A percentile compares a stretch with the other conserved stretches of the same genome.
These are phyloP conservation scores for Otolemur crassicaudatus DNA, from an alignment of 2,797 vertebrate genomes.

Conservation along the genomic window DNA sequence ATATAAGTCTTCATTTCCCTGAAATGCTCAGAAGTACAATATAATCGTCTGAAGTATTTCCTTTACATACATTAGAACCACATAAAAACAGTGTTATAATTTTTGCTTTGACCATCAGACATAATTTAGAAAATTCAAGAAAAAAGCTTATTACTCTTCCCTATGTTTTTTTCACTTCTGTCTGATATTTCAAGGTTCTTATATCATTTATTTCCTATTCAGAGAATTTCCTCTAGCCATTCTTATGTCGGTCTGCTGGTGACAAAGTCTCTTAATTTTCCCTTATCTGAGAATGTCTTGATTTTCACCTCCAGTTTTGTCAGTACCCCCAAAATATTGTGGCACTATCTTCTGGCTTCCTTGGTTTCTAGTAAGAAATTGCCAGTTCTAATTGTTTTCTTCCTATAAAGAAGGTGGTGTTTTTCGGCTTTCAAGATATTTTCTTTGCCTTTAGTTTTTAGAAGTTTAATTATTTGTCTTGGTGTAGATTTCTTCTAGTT, in stretches of 20 bases:
- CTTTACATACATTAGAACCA: not conserved
- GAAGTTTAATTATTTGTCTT: constrained; percentile 44
- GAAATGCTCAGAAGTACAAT: not conserved
- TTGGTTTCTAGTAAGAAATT: constrained; percentile 37
- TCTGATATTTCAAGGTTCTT: not conserved
- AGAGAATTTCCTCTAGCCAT: constrained; percentile 8
- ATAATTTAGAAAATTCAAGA: constrained; percentile 2
- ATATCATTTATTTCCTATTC: constrained; percentile 5
- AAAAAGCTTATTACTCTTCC: not conserved
- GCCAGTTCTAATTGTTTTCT: constrained; percentile 18
- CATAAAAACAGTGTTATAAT: not conserved
- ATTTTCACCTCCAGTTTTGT: constrained; percentile 36
- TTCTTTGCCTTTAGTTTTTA: constrained; percentile 36
- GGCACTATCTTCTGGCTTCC: not conserved
- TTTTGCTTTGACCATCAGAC: not conserved
- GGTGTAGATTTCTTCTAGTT: not conserved
- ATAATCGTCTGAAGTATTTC: not conserved
- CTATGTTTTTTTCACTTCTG: not conserved
- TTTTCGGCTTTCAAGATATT: constrained; percentile 38
- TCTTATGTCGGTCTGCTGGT: not conserved
- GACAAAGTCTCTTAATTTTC: constrained; percentile 27
- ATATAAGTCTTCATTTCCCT: not conserved
- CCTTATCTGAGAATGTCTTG: constrained; percentile 7
- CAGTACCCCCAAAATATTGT: not conserved
- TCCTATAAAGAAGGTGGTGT: not conserved